Evolutionary conservation across 2,797 vertebrate genomes (phyloP).

Genomic region (Craterocephalus amniculus): DNA sequence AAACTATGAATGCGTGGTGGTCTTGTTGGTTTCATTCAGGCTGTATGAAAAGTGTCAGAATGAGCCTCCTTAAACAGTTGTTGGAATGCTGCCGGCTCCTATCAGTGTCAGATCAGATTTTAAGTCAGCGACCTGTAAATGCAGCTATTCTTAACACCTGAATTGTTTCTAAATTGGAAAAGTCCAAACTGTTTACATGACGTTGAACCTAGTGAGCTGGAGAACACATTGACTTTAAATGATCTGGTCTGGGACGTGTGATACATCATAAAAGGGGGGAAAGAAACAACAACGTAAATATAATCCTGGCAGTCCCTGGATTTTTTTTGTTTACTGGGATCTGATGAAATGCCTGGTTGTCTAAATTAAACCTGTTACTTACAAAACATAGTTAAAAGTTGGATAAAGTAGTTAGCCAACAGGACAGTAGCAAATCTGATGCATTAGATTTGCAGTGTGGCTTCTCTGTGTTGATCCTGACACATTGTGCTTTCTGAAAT

Average conservation of each 20-base stretch:
- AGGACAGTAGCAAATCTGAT: neutral
- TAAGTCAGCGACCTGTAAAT: constrained; percentile 56
- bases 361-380: neutral
- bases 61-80: constrained; percentile 38
- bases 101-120: constrained; percentile 64
- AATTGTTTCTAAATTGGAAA: constrained; percentile 52
- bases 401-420: neutral
- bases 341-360: neutral
- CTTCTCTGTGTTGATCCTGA: neutral
- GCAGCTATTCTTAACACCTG: constrained; percentile 61
- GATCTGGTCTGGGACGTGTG: neutral
- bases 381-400: neutral
- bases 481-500: too few relatives aligned
- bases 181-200: constrained; percentile 19
- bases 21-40: constrained; percentile 25
- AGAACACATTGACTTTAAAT: constrained; percentile 18
- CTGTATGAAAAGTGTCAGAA: constrained; percentile 23
- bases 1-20: constrained; percentile 14
- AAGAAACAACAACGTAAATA: neutral
- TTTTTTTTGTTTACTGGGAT: constrained; percentile 21
- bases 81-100: constrained; percentile 51
- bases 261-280: constrained; percentile 7
- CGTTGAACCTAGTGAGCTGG: constrained; percentile 15
- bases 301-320: neutral
- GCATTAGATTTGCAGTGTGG: neutral